These are phyloP conservation scores for Holothuria leucospilota DNA, from an alignment of 53 echinoderm and acorn worm species.

Conservation along the genomic window DNA sequence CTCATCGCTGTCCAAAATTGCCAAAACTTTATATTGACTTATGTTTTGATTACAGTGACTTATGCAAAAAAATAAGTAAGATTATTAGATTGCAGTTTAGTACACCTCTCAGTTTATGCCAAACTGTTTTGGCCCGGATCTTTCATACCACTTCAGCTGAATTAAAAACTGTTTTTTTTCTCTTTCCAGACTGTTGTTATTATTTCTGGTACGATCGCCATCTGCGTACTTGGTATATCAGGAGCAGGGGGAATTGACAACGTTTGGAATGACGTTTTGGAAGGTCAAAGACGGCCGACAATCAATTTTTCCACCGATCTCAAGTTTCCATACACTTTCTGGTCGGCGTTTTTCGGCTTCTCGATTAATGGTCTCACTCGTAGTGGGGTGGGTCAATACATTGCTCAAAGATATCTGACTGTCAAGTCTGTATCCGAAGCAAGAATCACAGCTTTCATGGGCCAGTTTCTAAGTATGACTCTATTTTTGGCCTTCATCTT, in stretches of 20 bases:
- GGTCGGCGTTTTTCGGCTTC: conserved; percentile 20
- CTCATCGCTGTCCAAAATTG: too few relatives aligned
- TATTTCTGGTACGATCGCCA: neutral
- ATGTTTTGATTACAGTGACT: too few relatives aligned
- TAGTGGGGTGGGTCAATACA: conserved; percentile 18
- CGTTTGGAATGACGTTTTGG: neutral
- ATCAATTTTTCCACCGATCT: conserved; percentile 18
- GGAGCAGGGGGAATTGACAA: neutral
- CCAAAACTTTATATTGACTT: too few relatives aligned
- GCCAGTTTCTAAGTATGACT: conserved; percentile 25
- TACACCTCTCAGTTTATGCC: too few relatives aligned
- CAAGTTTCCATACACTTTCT: conserved; percentile 11
- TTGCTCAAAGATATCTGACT: conserved; percentile 3
- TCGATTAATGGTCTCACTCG: conserved; percentile 3
- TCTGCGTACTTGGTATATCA: conserved; percentile 13
- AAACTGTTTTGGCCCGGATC: too few relatives aligned
- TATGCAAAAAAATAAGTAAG: too few relatives aligned
- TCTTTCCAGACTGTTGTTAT: neutral
- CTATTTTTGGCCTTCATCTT: conserved; percentile 6
- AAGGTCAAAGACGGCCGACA: neutral
- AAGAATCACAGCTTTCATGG: conserved; percentile 6
- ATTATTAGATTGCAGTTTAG: too few relatives aligned
- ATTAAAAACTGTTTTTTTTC: neutral
- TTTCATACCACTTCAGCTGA: too few relatives aligned
- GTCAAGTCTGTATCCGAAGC: conserved; percentile 11